Percentiles rank a stretch among this genome's conserved stretches.
Evolutionary conservation across 2,888 invertebrate species (phyloP).

Genomic region (Chrysolina oricalcia): DNA sequence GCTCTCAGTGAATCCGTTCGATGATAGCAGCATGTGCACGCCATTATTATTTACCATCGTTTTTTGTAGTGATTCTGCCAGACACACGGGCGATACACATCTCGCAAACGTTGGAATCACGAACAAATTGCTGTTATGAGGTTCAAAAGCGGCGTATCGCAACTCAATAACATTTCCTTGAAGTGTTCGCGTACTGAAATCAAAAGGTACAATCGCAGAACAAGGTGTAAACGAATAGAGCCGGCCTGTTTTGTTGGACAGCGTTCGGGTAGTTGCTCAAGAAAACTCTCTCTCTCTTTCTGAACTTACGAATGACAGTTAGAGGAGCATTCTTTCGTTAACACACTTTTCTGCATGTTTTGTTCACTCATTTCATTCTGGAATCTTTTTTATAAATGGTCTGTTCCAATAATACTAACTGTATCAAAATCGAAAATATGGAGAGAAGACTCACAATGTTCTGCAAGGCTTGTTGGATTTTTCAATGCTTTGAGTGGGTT

Average conservation of each 20-base stretch:
- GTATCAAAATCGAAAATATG: no score
- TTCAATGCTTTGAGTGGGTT: no score
- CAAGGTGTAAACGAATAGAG: constrained; percentile 59
- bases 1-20: constrained; percentile 17
- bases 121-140: constrained; percentile 55
- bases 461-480: no score
- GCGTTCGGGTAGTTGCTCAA: constrained; percentile 9
- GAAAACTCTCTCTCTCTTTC: no score
- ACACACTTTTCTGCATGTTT: no score
- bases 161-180: constrained; percentile 55
- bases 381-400: no score
- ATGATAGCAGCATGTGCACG: constrained; percentile 43
- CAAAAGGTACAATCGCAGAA: constrained; percentile 58
- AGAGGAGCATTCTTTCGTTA: no score
- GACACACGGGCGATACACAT: constrained; percentile 46
- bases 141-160: constrained; percentile 49
- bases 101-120: constrained; percentile 47
- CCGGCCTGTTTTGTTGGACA: constrained; percentile 42
- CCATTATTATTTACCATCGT: constrained; percentile 40
- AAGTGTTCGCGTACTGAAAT: constrained; percentile 55
- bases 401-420: no score
- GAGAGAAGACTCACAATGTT: no score
- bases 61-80: constrained; percentile 42
- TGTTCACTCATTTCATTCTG: no score
- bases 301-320: no score